phyloP scores from a whole-genome alignment of 1,140 invertebrate genomes.

The Rhynchophorus ferrugineus region DNA sequence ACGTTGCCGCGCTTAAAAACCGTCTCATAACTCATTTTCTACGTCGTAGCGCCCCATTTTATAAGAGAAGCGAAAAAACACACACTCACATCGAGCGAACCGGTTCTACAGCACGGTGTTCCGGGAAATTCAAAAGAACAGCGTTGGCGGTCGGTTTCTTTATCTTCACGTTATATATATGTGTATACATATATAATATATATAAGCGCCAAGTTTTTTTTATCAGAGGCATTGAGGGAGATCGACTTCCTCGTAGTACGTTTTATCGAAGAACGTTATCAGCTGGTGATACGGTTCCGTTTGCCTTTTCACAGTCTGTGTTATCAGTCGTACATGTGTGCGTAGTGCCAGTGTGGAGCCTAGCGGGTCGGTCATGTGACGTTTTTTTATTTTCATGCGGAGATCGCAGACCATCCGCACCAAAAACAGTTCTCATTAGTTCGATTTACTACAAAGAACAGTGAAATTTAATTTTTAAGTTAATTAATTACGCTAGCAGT shows the following conservation, averaged over 20 bases:
- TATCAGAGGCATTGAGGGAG: too few species aligned
- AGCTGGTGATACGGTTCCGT: slow-evolving; percentile 2
- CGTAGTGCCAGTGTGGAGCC: slow-evolving; percentile 10
- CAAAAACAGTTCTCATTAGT: background rate
- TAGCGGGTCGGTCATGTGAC: slow-evolving; percentile 8
- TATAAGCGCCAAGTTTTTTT: background rate
- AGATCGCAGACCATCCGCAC: background rate
- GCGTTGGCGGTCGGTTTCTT: too few species aligned
- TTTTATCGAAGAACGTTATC: slow-evolving; percentile 6
- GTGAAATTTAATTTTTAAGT: too few species aligned
- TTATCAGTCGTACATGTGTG: slow-evolving; percentile 6
- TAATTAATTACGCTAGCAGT: too few species aligned
- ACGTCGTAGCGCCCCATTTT: background rate
- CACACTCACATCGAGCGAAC: background rate
- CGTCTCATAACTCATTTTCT: background rate
- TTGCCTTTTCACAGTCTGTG: slow-evolving; percentile 4
- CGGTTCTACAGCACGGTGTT: background rate
- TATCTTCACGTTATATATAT: too few species aligned
- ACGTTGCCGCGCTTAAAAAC: background rate
- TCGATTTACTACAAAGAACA: too few species aligned
- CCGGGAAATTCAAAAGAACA: background rate
- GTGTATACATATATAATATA: too few species aligned
- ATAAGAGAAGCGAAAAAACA: too few species aligned
- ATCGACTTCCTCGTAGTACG: background rate
- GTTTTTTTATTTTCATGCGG: background rate